These are phyloP conservation scores for Matsumyia berberina DNA, from an alignment of 2,888 invertebrate species.

Conservation along the genomic window DNA sequence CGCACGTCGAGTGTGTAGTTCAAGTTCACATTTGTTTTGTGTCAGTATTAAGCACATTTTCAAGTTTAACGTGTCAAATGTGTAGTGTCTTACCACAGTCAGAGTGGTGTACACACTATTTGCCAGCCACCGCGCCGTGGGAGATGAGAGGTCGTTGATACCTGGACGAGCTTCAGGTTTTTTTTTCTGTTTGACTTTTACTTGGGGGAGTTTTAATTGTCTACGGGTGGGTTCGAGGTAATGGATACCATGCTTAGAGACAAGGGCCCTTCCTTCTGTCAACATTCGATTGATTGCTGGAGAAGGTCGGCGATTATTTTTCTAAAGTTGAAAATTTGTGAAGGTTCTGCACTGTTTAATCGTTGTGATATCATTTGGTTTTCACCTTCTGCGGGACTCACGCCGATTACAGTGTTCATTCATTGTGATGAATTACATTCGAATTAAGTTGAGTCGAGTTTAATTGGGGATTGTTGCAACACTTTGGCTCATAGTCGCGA, in stretches of 20 bases:
- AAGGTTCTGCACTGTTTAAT: slow-evolving; percentile 28
- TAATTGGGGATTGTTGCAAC: slow-evolving; percentile 16
- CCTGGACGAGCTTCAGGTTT: slow-evolving; percentile 17
- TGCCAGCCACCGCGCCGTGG: background rate
- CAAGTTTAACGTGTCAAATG: slow-evolving; percentile 66
- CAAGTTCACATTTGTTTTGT: slow-evolving; percentile 72
- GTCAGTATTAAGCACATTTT: slow-evolving; percentile 52
- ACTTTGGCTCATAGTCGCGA: slow-evolving; percentile 1
- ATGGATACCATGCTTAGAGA: slow-evolving; percentile 10
- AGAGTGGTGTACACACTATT: background rate
- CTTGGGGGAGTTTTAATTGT: slow-evolving; percentile 7
- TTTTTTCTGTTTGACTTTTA: background rate
- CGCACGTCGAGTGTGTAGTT: slow-evolving; percentile 60
- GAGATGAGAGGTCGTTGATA: slow-evolving; percentile 61
- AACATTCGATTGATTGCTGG: too few species aligned
- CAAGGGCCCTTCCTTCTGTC: slow-evolving; percentile 7
- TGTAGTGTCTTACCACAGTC: slow-evolving; percentile 33
- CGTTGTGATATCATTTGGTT: background rate
- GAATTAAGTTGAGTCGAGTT: slow-evolving; percentile 18
- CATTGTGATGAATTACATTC: slow-evolving; percentile 10
- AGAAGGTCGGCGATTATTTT: slow-evolving; percentile 22
- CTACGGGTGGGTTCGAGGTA: background rate
- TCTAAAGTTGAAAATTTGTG: slow-evolving; percentile 11
- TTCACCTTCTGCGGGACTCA: background rate
- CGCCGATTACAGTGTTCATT: slow-evolving; percentile 2